Evolutionary conservation across 92 coral and sea anemone genomes (phyloP).

Genomic region (Siderastrea siderea): DNA sequence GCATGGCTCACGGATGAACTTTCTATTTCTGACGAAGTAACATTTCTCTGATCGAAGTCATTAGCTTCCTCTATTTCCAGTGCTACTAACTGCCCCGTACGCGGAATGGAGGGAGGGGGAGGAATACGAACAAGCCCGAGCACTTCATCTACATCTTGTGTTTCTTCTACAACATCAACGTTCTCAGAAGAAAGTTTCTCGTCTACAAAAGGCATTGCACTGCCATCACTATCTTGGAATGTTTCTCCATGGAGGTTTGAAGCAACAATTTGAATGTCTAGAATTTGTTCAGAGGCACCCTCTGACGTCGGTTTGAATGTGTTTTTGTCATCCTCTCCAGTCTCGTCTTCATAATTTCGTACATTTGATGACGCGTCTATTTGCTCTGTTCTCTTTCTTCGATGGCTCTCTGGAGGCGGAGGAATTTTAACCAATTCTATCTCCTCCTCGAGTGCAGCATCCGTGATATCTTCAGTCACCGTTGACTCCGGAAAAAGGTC

Average conservation of each 20-base stretch:
- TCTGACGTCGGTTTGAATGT: not conserved
- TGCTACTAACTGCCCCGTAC: slow-evolving; percentile 39
- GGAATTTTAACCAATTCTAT: slow-evolving; percentile 43
- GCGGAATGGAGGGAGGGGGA: slow-evolving; percentile 46
- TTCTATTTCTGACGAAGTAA: not conserved
- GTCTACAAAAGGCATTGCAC: not conserved
- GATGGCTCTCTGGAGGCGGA: slow-evolving; percentile 50
- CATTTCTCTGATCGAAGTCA: not conserved
- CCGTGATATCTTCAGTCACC: not conserved
- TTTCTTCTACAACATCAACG: not conserved
- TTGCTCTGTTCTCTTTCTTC: slow-evolving; percentile 4
- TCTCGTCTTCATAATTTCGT: not conserved
- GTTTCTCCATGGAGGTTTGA: slow-evolving; percentile 1
- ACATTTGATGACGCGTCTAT: not conserved
- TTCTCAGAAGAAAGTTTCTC: not conserved
- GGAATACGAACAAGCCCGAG: slow-evolving; percentile 62
- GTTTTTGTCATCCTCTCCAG: not conserved
- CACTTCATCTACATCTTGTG: not conserved
- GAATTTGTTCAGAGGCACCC: not conserved
- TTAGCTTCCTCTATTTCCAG: not conserved
- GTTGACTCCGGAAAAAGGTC: not conserved
- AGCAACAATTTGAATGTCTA: not conserved
- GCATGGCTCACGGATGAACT: not conserved
- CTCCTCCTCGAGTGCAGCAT: not conserved
- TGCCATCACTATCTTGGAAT: not conserved